Conservation (phyloP, 2,113 vertebrate genomes). For the Phalacrocorax brasilianus region DNA sequence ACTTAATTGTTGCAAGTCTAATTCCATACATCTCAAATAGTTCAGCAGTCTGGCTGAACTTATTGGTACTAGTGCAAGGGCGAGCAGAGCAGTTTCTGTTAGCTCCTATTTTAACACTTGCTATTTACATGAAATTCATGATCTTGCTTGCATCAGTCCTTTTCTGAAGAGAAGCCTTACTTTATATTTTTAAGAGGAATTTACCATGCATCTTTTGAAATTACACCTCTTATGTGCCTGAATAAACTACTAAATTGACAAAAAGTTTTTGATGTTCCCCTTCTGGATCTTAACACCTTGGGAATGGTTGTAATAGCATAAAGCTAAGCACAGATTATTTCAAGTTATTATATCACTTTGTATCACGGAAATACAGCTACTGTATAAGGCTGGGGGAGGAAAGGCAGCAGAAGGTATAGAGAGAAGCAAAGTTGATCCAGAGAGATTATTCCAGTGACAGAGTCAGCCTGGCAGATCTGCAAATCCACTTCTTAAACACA, state of each 20-base stretch:
- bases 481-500: slow-evolving; percentile 50
- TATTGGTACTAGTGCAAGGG: not conserved
- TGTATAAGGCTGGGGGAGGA: not conserved
- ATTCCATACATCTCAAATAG: not conserved
- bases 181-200: not conserved
- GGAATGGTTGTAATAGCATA: not conserved
- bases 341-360: not conserved
- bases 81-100: not conserved
- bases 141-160: not conserved
- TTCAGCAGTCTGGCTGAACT: not conserved
- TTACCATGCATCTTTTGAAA: not conserved
- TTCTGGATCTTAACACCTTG: not conserved
- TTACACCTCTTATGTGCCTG: not conserved
- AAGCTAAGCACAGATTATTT: slow-evolving; percentile 3
- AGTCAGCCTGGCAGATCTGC: slow-evolving; percentile 49
- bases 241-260: not conserved
- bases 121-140: not conserved
- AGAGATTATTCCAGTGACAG: slow-evolving; percentile 58
- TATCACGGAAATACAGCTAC: not conserved
- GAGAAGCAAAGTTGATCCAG: slow-evolving; percentile 39
- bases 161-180: not conserved
- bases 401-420: slow-evolving; percentile 25
- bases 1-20: not conserved
- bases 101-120: not conserved
- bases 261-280: not conserved